These are phyloP conservation scores for Gymnopithys bicolor DNA, from an alignment of 2,797 vertebrate species.

Conservation along the genomic window DNA sequence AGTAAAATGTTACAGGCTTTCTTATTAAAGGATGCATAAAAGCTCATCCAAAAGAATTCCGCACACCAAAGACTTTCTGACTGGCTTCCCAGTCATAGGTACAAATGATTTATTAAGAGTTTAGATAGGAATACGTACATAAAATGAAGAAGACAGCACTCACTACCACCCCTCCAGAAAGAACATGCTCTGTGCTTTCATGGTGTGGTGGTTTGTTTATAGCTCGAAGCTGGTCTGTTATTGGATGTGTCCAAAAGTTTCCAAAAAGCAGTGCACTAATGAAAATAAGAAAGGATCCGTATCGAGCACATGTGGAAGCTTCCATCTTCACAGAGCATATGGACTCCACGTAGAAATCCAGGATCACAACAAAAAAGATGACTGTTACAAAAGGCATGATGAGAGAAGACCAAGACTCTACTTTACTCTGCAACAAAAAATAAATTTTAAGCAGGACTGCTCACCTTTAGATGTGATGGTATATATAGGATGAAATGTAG, in stretches of 20 bases:
- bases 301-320: slow-evolving; percentile 85
- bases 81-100: not conserved
- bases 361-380: slow-evolving; percentile 90
- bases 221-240: slow-evolving; percentile 91
- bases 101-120: not conserved
- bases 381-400: slow-evolving; percentile 89
- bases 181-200: slow-evolving; percentile 91
- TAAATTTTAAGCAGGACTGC: not conserved
- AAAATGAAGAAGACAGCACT: slow-evolving; percentile 94
- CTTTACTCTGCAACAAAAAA: slow-evolving; percentile 88
- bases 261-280: slow-evolving; percentile 89
- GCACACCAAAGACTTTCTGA: not conserved
- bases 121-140: slow-evolving; percentile 79
- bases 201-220: slow-evolving; percentile 85
- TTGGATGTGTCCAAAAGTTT: slow-evolving; percentile 96
- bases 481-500: not conserved
- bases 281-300: slow-evolving; percentile 85
- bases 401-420: slow-evolving; percentile 93
- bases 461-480: not conserved
- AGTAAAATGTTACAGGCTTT: not conserved
- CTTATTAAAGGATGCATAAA: not conserved
- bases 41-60: not conserved
- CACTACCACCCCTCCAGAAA: slow-evolving; percentile 95
- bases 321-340: slow-evolving; percentile 93
- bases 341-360: slow-evolving; percentile 97